Conservation (phyloP, 2,113 vertebrate genomes). For the Benitochromis conjunctus region DNA sequence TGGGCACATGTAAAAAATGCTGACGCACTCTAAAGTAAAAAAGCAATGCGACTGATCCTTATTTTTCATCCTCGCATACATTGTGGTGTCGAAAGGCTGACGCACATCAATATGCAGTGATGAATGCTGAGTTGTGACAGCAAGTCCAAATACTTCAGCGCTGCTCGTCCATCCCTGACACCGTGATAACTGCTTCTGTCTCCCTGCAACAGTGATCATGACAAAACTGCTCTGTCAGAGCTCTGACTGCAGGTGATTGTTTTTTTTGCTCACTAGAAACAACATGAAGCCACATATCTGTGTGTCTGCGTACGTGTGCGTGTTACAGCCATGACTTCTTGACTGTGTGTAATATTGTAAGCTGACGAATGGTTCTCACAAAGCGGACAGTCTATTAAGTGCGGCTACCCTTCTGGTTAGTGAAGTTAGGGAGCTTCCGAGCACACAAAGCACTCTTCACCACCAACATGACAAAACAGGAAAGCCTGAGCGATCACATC, state of each 20-base stretch:
- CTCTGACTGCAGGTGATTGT: neutral
- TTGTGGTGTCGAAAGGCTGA: neutral
- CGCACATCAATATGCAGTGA: slow-evolving; percentile 39
- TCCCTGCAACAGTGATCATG: neutral
- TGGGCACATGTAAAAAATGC: neutral
- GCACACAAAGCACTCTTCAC: slow-evolving; percentile 2
- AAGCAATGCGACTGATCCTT: neutral
- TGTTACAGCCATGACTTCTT: neutral
- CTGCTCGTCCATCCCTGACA: slow-evolving; percentile 36
- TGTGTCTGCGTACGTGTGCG: neutral
- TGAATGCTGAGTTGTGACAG: slow-evolving; percentile 45
- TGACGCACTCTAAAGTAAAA: neutral
- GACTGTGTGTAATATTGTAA: neutral
- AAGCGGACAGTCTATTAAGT: slow-evolving; percentile 31
- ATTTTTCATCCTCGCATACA: slow-evolving; percentile 6
- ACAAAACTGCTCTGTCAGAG: slow-evolving; percentile 7
- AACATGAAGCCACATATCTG: neutral
- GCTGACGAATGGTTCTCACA: slow-evolving; percentile 23
- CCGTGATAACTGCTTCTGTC: slow-evolving; percentile 5
- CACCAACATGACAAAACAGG: slow-evolving; percentile 13
- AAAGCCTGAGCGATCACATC: neutral
- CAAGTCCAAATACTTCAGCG: slow-evolving; percentile 22
- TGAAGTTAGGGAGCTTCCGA: slow-evolving; percentile 39
- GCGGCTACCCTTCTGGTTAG: slow-evolving; percentile 15
- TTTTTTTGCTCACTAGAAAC: neutral